phyloP scores from a whole-genome alignment of 1,140 invertebrate species.

The Acyrthosiphon pisum region DNA sequence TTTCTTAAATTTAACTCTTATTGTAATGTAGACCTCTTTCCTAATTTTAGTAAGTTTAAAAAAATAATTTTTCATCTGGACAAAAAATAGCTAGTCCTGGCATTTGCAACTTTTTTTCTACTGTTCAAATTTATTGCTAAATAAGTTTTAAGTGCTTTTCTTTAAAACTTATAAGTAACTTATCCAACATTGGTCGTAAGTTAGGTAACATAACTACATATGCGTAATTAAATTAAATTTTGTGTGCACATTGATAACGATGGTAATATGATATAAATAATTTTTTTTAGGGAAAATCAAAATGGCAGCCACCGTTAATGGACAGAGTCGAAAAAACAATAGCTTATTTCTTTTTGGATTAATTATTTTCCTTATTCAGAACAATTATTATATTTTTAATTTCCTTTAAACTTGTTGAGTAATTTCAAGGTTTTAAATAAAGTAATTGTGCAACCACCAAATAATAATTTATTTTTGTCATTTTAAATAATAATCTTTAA shows the following conservation, averaged over 20 bases:
- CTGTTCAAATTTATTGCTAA: too few species aligned
- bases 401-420: neutral
- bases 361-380: neutral
- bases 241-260: neutral
- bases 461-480: neutral
- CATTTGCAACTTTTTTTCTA: too few species aligned
- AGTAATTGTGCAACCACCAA: neutral
- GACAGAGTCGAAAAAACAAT: neutral
- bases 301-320: neutral
- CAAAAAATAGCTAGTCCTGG: too few species aligned
- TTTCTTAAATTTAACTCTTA: too few species aligned
- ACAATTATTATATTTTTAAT: neutral
- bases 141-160: too few species aligned
- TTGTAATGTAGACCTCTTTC: too few species aligned
- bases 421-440: neutral
- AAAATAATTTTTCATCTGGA: too few species aligned
- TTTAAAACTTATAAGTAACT: too few species aligned
- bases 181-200: too few species aligned
- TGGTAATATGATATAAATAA: neutral
- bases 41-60: too few species aligned
- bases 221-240: too few species aligned
- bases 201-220: too few species aligned
- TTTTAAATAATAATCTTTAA: neutral
- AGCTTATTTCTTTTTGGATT: neutral
- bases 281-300: conserved; percentile 39